Base-by-base conservation (phyloP, 2,113 vertebrate genomes). In the Nestor notabilis region DNA sequence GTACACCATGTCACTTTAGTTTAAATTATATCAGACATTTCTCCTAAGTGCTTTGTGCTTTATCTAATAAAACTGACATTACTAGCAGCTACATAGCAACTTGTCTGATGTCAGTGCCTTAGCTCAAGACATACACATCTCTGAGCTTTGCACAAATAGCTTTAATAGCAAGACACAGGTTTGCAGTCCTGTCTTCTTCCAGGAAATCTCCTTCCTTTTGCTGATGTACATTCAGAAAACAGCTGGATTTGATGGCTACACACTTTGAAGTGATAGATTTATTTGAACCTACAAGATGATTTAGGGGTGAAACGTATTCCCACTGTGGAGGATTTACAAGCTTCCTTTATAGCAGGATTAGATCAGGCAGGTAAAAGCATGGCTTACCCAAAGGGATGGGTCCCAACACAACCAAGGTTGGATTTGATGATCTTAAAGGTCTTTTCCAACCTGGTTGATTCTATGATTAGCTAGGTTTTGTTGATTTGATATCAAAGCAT, bases 81-180 rank as follows among this genome's bases (percentile, higher is more conserved):
- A 15, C 6, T 47, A 52, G 70, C 69, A 79, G 25, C 50, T 65
- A 19, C 17, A 29, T 4, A 80, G 27, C 6, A 68, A 52, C 20
- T 39, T 1, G 0, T 0, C 0, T 10, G 13, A n/a, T n/a, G 24
- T 66, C 43, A 66, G 55, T 16, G 79, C 46, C 56, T 17, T 44
- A 63, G 37, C 17, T 16, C 64, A 61, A 88, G 37, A 63, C 7
- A 6, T 18, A 19, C 0, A 3, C 17, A 41, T 17, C 27, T 61
- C 80, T 53, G 13, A 86, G 56, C 18, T 63, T 83, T 90, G 39
- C 1, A 0, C 7, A 60, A 84, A 55, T 16, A 53, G n/a, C 28
- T 46, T 33, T 31, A 69, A 35, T 25, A 78, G n/a, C 29, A 88
- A 74, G 55, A 66, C 8, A 27, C 0, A 0, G 12, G 13, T 84